Conservation (phyloP, 2,113 vertebrate species). For the Accipiter cooperii region DNA sequence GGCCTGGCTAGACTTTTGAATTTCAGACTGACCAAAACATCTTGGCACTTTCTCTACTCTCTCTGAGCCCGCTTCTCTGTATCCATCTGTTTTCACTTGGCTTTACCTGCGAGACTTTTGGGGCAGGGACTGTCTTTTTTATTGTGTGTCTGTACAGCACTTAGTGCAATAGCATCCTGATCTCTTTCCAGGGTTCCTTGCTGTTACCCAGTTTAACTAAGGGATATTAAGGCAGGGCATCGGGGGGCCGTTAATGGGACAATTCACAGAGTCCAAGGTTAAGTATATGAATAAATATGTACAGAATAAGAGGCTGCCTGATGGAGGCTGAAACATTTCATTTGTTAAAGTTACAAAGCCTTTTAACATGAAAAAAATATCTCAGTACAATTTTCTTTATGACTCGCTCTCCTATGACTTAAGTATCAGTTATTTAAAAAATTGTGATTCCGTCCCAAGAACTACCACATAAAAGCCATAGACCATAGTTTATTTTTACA, state of each 20-base stretch:
- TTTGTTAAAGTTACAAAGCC: neutral
- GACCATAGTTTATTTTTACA: conserved; percentile 20
- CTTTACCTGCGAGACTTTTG: neutral
- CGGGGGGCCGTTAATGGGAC: neutral
- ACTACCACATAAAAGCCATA: neutral
- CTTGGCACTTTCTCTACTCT: neutral
- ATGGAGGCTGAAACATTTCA: neutral
- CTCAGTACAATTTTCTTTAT: neutral
- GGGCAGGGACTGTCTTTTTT: neutral
- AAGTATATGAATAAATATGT: conserved; percentile 24
- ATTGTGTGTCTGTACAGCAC: neutral
- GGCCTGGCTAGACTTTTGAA: neutral
- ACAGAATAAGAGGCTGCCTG: neutral
- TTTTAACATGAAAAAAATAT: neutral
- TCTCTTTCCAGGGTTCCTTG: neutral
- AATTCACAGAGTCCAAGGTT: conserved; percentile 2
- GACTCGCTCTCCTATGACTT: neutral
- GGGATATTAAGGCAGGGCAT: neutral
- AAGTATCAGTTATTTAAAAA: neutral
- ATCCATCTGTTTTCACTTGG: neutral
- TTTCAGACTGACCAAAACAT: neutral
- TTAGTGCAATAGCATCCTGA: neutral
- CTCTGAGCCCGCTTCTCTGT: neutral
- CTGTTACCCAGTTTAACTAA: neutral
- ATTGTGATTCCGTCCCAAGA: neutral